Evolutionary conservation across 2,113 vertebrate genomes (phyloP), one percentile per base, ranked within the genome.

Genomic region (Muntiacus muntjak): DNA sequence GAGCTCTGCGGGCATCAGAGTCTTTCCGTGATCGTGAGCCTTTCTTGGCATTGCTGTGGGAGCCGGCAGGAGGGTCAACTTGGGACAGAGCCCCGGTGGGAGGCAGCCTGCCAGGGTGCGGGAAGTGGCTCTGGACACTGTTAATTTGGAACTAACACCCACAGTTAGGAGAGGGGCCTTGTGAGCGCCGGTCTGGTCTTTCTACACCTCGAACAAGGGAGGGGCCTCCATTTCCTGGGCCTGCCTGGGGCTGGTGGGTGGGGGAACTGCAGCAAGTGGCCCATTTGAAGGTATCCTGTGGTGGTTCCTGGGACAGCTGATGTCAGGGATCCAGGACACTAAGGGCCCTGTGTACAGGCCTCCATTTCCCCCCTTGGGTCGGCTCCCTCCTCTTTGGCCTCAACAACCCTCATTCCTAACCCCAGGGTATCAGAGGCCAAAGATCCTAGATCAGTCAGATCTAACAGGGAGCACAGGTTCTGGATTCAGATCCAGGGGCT

Each of bases 101-200:
- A 97, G 96, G 91, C 58, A 50, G 67, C 96, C 96, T 43, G 82
- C 95, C 54, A 86, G 95, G 89, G 82, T 76, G 96, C 45, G 6
- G 93, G 89, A 96, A 95, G 88, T 43, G 71, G 64, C 82, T 93
- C 71, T 67, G 78, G 86, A 92, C 85, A 19, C 36, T 57, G 91
- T 95, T 97, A 97, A 96, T 97, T 95, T 97, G 89, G 96, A 84
- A 96, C 55, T 54, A 76, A 92, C 30, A 6, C 83, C 89, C 86
- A 95, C 96, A 79, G 81, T 52, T 25, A 76, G 76, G 52, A 94
- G 94, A 93, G 83, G 57, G 89, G 30, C 95, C 82, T 86, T 86
- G 87, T 50, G 89, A 90, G 54, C 0, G 21, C 6, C 0, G 19
- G 50, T 43, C 87, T 96, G 74, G 90, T 86, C n/a, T 36, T 96